Conservation (phyloP, 2,113 vertebrate species). For the Epinephelus moara region DNA sequence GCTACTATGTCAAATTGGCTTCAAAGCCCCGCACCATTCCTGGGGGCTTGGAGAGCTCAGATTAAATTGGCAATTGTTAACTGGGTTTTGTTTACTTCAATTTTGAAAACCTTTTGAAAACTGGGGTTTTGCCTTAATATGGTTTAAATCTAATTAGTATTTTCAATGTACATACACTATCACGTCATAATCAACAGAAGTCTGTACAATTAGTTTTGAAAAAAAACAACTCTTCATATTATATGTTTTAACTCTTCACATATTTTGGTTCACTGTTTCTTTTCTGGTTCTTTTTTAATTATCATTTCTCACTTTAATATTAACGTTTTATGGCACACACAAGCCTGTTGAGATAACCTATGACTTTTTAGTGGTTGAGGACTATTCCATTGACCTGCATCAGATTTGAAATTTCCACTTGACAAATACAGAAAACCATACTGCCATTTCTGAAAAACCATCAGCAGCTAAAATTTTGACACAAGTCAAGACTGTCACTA, state of each 20-base stretch:
- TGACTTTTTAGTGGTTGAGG: not conserved
- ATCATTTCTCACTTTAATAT: not conserved
- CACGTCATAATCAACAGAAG: not conserved
- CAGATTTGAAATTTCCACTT: slow-evolving; percentile 3
- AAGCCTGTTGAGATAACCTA: not conserved
- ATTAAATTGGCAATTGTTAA: too few species aligned
- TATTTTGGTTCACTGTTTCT: not conserved
- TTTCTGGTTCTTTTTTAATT: too few species aligned
- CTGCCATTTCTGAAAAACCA: not conserved
- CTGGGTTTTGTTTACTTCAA: too few species aligned
- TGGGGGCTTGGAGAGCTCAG: too few species aligned
- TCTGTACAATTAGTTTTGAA: not conserved
- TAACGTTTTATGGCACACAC: not conserved
- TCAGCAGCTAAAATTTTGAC: slow-evolving; percentile 14
- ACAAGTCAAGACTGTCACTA: slow-evolving; percentile 11
- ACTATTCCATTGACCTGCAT: not conserved
- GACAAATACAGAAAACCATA: not conserved
- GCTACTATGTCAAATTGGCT: too few species aligned
- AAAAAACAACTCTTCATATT: not conserved
- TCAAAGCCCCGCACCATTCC: too few species aligned
- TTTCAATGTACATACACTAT: not conserved
- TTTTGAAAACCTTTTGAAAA: too few species aligned
- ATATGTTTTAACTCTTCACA: too few species aligned
- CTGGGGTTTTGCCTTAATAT: too few species aligned
- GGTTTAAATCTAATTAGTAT: not conserved